Base-by-base conservation (phyloP, 2,113 vertebrate genomes). In the Mellivora capensis region DNA sequence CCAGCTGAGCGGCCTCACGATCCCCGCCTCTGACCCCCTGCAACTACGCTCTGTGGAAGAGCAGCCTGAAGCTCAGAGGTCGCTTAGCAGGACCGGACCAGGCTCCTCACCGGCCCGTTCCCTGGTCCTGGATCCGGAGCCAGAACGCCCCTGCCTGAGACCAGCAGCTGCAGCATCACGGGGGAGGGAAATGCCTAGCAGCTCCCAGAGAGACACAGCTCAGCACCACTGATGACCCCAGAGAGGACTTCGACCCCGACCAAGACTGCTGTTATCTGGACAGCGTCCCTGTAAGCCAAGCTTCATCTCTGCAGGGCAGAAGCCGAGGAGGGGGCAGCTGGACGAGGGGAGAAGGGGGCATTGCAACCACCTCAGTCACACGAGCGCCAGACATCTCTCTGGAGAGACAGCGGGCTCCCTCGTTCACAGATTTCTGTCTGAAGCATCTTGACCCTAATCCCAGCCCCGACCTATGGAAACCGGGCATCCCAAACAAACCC, bases 341-440 rank as follows among this genome's bases (percentile, higher is more conserved):
- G 69, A 21, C 44, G 44, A 6, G 2, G 15, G 47, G 39, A 57
- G 69, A 61, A 90, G 62, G 12, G 12, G 12, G 12, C 42, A 7
- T 7, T 17, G 17, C 47, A 21, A 47, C 3, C n/a, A 29, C 34
- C 17, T 44, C 31, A 31, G 6, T 3, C 21, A 57, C 12, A 8
- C 0, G 54, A 74, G 42, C 21, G 2, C 14, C 49, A 8, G 29
- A n/a, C 52, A 8, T 21, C 18, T 14, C 5, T 1, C 2, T 1
- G 21, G 77, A 54, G 8, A 23, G 15, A 69, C 7, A 59, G 13
- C 18, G 18, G 13, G 39, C 17, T 49, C 44, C 37, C 1, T 29
- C 4, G 3, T 1, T 86, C 5, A 49, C 4, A 31, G 6, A 29
- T 10, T 10, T 37, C 27, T 14, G 10, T 15, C 49, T 25, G 20